Evolutionary conservation across 2,113 vertebrate species (phyloP).

Genomic region (Alexandromys fortis): DNA sequence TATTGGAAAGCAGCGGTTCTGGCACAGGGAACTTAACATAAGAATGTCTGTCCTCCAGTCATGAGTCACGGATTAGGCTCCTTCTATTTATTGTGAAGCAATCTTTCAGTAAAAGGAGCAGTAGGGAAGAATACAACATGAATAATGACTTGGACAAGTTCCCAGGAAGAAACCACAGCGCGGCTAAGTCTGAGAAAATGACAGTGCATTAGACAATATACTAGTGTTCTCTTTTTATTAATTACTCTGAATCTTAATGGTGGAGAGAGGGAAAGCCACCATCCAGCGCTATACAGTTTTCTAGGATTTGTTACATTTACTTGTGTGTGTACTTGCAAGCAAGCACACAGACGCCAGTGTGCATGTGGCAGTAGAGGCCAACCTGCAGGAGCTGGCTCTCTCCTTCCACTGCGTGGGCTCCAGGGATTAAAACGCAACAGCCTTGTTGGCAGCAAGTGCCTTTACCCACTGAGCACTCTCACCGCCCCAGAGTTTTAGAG

Average conservation of each 20-base stretch:
- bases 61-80: slow-evolving; percentile 60
- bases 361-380: not conserved
- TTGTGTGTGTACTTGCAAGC: not conserved
- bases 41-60: slow-evolving; percentile 62
- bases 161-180: slow-evolving; percentile 54
- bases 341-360: not conserved
- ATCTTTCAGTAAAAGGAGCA: slow-evolving; percentile 69
- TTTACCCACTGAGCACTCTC: not conserved
- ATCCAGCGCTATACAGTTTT: not conserved
- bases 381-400: not conserved
- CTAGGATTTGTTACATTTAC: too few species aligned
- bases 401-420: not conserved
- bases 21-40: slow-evolving; percentile 34
- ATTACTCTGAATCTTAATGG: slow-evolving; percentile 29
- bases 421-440: not conserved
- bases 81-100: slow-evolving; percentile 57
- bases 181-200: slow-evolving; percentile 57
- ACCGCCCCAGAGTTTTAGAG: not conserved
- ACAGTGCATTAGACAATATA: not conserved
- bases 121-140: slow-evolving; percentile 56
- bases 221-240: slow-evolving; percentile 53
- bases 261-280: slow-evolving; percentile 39
- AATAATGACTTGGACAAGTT: slow-evolving; percentile 74
- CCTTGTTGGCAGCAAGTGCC: not conserved
- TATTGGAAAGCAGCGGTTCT: slow-evolving; percentile 62